Evolutionary conservation across 1,140 invertebrate genomes (phyloP), one percentile per base, ranked within the genome.

Genomic region (Heliconius hermathena): DNA sequence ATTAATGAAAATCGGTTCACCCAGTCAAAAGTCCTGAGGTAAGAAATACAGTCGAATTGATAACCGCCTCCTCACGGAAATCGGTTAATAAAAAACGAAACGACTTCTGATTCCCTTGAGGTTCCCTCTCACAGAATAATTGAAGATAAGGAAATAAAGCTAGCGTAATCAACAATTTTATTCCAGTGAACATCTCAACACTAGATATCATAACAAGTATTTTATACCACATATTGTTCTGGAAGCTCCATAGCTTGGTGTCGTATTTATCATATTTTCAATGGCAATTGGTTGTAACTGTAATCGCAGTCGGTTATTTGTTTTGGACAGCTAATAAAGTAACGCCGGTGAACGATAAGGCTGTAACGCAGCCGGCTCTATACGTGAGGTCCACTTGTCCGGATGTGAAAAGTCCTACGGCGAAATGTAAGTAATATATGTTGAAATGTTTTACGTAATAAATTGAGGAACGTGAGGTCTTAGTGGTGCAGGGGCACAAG

Each of bases 261-360:
- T 76, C 83, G 11, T 82, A 76, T 76, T 22, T 89, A 54, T 85
- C 81, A 22, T 73, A 81, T 41, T 78, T 74, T 57, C 83, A 83
- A 73, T 87, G 86, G 84, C 79, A 84, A 79, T 76, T 85, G 74
- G 60, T 89, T 66, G 79, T 86, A 79, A 83, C 84, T 82, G 71
- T 90, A 85, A 86, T 90, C 81, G 86, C 87, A 86, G 84, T 89
- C 84, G 85, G 81, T 88, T 81, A 89, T 92, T 90, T 92, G 81
- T 92, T 91, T 90, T 91, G 90, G 89, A 90, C 89, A 90, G 89
- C 89, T 71, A 78, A 80, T 73, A 89, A 82, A 18, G 60, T 13
- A 29, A 66, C 60, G 60, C 60, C 60, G 22, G 60, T n/a, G 11
- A 66, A 16, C 60, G 60, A 29, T 29, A 66, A 66, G 60, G 60